Evolutionary conservation across 2,888 invertebrate species (phyloP).

Genomic region (Pammene aurita): DNA sequence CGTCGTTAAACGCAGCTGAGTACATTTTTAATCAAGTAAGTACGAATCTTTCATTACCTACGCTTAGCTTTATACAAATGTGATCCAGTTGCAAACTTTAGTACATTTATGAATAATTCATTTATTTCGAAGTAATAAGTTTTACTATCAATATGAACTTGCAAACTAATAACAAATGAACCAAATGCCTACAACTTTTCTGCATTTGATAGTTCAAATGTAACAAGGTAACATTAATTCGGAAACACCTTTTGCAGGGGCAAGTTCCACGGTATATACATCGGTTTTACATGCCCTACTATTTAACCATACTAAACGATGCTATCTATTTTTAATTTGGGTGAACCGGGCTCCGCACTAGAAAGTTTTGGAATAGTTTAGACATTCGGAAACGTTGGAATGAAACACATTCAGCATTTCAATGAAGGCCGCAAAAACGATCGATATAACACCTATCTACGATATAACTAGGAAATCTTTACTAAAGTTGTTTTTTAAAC

Average conservation of each 20-base stretch:
- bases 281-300: background rate
- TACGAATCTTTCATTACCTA: slow-evolving; percentile 28
- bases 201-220: background rate
- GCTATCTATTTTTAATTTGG: slow-evolving; percentile 34
- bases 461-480: too few relatives aligned
- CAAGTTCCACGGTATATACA: background rate
- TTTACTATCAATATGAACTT: too few relatives aligned
- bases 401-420: slow-evolving; percentile 15
- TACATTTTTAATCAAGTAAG: slow-evolving; percentile 41
- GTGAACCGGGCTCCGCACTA: slow-evolving; percentile 22
- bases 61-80: background rate
- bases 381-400: slow-evolving; percentile 12
- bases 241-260: slow-evolving; percentile 3
- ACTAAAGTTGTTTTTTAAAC: background rate
- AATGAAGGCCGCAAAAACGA: slow-evolving; percentile 4
- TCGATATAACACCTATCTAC: slow-evolving; percentile 1
- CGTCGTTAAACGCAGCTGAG: slow-evolving; percentile 38
- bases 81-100: slow-evolving; percentile 13
- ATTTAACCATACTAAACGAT: slow-evolving; percentile 7
- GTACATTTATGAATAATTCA: background rate
- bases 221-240: slow-evolving; percentile 10
- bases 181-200: too few relatives aligned
- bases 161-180: too few relatives aligned
- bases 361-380: slow-evolving; percentile 30
- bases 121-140: background rate